A percentile compares a stretch with the other conserved stretches of the same genome.
Evolutionary conservation across 2,888 invertebrate species (phyloP).

Genomic region (Trichopria drosophilae): DNA sequence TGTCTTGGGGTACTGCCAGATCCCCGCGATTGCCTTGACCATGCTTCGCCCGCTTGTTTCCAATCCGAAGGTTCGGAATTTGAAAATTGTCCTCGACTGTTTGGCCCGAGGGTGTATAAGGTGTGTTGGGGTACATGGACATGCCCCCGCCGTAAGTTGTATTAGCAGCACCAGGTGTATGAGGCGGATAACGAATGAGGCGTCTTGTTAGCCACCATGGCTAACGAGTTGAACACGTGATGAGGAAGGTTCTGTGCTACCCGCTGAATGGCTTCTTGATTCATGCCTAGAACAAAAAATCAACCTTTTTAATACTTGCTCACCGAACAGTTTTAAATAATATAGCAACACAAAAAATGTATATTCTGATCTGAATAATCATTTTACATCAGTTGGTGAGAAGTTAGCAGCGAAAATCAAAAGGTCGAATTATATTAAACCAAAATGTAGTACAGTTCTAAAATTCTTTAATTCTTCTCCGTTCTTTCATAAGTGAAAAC

Average conservation of each 20-base stretch:
- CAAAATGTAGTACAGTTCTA: no score
- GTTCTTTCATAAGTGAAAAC: no score
- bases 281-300: constrained; percentile 67
- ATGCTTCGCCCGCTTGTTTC: constrained; percentile 89
- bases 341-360: no score
- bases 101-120: constrained; percentile 89
- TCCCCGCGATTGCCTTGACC: constrained; percentile 64
- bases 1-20: no score
- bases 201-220: constrained; percentile 69
- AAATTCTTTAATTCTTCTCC: no score
- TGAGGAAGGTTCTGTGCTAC: constrained; percentile 72
- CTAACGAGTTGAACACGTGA: constrained; percentile 72
- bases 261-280: constrained; percentile 70
- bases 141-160: constrained; percentile 61
- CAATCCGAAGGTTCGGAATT: constrained; percentile 73
- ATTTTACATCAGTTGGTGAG: no score
- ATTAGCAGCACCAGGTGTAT: constrained; percentile 68
- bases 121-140: constrained; percentile 77
- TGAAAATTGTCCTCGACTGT: constrained; percentile 70
- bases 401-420: no score
- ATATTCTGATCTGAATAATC: no score
- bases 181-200: constrained; percentile 71
- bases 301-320: constrained; percentile 61
- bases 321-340: no score
- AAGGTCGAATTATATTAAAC: no score